Base-by-base conservation (phyloP, 2,888 invertebrate species). In the Heteromyza rotundicornis region DNA sequence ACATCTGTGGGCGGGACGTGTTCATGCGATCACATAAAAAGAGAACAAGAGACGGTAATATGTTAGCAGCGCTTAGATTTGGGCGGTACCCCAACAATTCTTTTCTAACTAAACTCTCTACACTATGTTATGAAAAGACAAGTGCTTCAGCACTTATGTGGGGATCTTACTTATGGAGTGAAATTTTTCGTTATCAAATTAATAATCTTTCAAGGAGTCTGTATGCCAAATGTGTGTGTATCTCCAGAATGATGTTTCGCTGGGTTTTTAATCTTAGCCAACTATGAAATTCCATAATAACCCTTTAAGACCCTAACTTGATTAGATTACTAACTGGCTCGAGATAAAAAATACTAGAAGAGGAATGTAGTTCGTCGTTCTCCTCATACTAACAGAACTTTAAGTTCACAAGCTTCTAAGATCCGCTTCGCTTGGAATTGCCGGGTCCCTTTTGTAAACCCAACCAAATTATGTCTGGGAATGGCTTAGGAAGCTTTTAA, bases 1-100 rank as follows among this genome's bases (percentile, higher is more conserved):
- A 94, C 93, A 88, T 94, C 94, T 94, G 64, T 64, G 40, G n/a
- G 10, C 27, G 14, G 12, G 40, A 47, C 47, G 19, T 24, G 27
- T 5, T 27, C 10, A 10, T 5, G 5, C 10, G 27, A 7, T 10
- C 5, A 7, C 7, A 10, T 10, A 20, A 49, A 36, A 32, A n/a
- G 57, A n/a, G 19, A 35, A 36, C 35, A 54, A 22, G 36, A 40
- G 66, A 71, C 65, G 59, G 66, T 69, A 53, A 64, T 12, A 14
- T 70, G 76, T 78, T 78, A 77, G 78, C 67, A 75, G 65, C 66
- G 67, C 68, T 74, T 67, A 68, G 60, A 68, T 66, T 69, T 69
- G 75, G 76, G 68, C 24, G 27, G 16, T 52, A 68, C 68, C 70
- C 70, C 10, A 17, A 47, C n/a, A 47, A 47, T 40, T 10, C 40